phyloP scores from a whole-genome alignment of 2,113 vertebrate species.

The Oryzias celebensis region DNA sequence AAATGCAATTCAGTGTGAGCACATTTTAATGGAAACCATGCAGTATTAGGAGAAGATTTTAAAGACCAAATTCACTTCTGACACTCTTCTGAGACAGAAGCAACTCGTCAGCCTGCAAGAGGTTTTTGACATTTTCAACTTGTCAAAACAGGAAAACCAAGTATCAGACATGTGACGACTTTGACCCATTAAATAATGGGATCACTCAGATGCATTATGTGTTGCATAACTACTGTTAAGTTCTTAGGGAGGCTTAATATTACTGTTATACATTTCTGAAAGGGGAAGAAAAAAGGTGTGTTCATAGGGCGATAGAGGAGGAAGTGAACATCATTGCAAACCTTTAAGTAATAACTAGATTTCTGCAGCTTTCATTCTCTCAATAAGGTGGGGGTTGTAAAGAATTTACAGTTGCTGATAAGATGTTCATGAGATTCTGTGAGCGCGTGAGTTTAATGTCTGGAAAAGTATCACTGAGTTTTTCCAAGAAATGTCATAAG shows the following conservation, averaged over 20 bases:
- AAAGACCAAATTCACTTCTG: neutral
- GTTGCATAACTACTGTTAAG: constrained; percentile 6
- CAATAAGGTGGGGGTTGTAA: neutral
- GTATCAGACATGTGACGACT: neutral
- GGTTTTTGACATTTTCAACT: neutral
- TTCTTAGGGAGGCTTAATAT: neutral
- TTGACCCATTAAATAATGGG: neutral
- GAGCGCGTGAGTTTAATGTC: neutral
- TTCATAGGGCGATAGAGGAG: neutral
- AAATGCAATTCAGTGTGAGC: too few species aligned
- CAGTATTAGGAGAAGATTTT: neutral
- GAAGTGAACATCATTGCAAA: neutral
- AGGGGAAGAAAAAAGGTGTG: too few species aligned
- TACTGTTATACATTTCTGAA: too few species aligned
- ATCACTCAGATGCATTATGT: neutral
- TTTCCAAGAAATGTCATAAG: constrained; percentile 1
- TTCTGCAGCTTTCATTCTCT: neutral
- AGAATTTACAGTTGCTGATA: constrained; percentile 5
- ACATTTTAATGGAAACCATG: too few species aligned
- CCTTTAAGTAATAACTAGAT: neutral
- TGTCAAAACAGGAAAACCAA: constrained; percentile 3
- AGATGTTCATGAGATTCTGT: constrained; percentile 9
- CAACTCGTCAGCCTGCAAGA: neutral
- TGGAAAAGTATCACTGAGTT: constrained; percentile 2
- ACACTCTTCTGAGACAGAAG: neutral